Evolutionary conservation across 1,140 invertebrate genomes (phyloP).

Genomic region (Cherax destructor): DNA sequence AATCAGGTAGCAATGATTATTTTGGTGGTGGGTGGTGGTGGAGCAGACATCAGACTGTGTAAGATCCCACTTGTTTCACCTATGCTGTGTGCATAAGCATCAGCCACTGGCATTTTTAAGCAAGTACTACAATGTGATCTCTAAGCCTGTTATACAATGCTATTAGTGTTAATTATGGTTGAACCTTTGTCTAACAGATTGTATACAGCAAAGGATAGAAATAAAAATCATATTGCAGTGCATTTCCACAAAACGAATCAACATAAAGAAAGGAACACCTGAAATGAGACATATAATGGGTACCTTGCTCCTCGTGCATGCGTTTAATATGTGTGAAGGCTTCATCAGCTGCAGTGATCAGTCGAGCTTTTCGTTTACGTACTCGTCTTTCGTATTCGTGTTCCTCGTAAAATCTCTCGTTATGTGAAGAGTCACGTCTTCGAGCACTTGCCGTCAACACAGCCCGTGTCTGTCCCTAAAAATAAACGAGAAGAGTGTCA

Average conservation of each 20-base stretch:
- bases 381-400: slow-evolving; percentile 96
- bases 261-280: neutral
- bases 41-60: no score
- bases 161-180: no score
- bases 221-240: no score
- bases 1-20: no score
- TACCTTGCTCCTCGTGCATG: slow-evolving; percentile 78
- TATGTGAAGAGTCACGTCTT: slow-evolving; percentile 91
- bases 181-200: no score
- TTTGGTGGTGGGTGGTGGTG: no score
- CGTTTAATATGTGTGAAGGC: slow-evolving; percentile 95
- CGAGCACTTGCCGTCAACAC: slow-evolving; percentile 72
- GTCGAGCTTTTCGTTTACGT: slow-evolving; percentile 89
- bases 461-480: slow-evolving; percentile 67
- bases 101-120: no score
- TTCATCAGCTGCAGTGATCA: slow-evolving; percentile 95
- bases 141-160: no score
- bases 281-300: neutral
- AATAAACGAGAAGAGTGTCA: neutral
- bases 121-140: no score
- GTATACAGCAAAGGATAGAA: no score
- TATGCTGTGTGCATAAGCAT: no score
- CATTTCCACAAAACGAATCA: neutral
- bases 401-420: slow-evolving; percentile 98
- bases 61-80: no score